Evolutionary conservation across 1,140 invertebrate species (phyloP).

Genomic region (Venturia canescens): DNA sequence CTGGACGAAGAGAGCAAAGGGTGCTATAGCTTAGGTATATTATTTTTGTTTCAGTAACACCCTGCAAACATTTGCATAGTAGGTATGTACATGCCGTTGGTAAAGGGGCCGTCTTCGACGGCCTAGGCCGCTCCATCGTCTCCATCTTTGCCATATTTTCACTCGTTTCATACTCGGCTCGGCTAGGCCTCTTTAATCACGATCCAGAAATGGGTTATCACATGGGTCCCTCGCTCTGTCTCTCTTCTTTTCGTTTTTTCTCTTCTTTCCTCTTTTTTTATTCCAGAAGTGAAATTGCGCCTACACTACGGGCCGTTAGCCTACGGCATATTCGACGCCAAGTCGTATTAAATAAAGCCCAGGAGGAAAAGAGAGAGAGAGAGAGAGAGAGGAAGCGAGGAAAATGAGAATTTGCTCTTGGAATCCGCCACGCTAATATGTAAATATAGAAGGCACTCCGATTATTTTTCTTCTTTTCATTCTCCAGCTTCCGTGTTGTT

Average conservation of each 20-base stretch:
- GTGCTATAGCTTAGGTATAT: slow-evolving; percentile 62
- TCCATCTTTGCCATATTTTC: neutral
- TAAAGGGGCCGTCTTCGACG: slow-evolving; percentile 12
- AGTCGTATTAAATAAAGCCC: neutral
- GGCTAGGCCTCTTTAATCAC: slow-evolving; percentile 43
- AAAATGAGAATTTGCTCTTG: slow-evolving; percentile 20
- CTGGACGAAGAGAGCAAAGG: slow-evolving; percentile 57
- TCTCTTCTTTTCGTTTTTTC: neutral
- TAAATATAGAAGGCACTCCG: slow-evolving; percentile 1
- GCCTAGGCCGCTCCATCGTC: neutral
- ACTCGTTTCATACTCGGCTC: slow-evolving; percentile 3
- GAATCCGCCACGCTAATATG: slow-evolving; percentile 1
- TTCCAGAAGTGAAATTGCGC: slow-evolving; percentile 14
- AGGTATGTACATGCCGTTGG: slow-evolving; percentile 35
- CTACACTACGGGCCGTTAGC: neutral
- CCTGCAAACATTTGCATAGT: slow-evolving; percentile 64
- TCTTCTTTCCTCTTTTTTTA: neutral
- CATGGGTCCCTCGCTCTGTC: neutral
- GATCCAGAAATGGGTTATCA: slow-evolving; percentile 32
- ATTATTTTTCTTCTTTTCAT: neutral
- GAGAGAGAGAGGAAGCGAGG: neutral
- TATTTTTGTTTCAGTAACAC: slow-evolving; percentile 64
- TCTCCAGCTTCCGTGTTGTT: neutral
- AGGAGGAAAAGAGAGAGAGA: neutral
- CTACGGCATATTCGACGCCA: neutral